Evolutionary conservation across 2,113 vertebrate genomes (phyloP).

Genomic region (Podarcis raffonei): DNA sequence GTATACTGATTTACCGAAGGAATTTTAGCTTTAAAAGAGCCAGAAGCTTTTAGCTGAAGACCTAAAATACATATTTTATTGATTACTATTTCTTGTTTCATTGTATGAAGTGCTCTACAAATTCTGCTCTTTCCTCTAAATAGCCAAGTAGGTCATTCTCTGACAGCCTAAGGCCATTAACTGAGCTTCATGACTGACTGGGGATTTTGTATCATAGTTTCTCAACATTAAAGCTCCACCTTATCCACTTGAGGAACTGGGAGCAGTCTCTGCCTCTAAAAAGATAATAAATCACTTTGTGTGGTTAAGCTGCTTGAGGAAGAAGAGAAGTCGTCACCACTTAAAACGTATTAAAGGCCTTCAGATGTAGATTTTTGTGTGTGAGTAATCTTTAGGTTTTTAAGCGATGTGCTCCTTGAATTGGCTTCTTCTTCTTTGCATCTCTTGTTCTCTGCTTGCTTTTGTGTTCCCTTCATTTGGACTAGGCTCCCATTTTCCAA

Average conservation of each 20-base stretch:
- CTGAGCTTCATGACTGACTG: neutral
- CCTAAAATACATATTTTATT: neutral
- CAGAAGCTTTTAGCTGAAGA: neutral
- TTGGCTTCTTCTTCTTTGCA: too few relatives aligned
- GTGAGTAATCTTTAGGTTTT: neutral
- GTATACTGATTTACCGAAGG: neutral
- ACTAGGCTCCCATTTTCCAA: too few relatives aligned
- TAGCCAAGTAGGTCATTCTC: neutral
- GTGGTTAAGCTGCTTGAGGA: neutral
- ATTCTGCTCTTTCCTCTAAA: neutral
- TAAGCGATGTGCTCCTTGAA: neutral
- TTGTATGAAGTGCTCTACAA: neutral
- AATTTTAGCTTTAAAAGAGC: neutral
- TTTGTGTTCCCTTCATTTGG: neutral
- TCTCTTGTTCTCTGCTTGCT: neutral
- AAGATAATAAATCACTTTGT: conserved; percentile 1
- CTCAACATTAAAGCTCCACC: neutral
- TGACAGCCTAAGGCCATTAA: neutral
- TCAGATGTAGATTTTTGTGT: neutral
- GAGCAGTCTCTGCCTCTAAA: neutral
- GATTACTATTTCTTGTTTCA: neutral
- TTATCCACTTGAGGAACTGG: neutral
- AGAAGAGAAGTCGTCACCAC: neutral
- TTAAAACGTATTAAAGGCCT: neutral
- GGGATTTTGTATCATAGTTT: neutral